Base-by-base conservation (phyloP, 2,113 vertebrate species). In the Eulacestoma nigropectus region DNA sequence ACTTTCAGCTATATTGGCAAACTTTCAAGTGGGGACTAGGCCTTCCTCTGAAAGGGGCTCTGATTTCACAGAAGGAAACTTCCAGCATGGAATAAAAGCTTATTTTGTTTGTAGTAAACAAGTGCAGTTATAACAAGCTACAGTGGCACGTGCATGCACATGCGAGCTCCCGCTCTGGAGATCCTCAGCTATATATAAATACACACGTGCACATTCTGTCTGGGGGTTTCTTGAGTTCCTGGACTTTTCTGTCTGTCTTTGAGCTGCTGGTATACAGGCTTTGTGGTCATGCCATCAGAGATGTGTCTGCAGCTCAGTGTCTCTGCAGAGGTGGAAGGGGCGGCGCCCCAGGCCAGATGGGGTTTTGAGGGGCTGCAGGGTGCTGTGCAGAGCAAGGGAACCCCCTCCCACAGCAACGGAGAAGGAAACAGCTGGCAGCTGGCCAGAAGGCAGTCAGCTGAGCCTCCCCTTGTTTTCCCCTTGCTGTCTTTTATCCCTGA, bases 81-180 rank as follows among this genome's bases (percentile, higher is more conserved):
- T 93, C 60, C 95, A 92, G 57, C 10, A 1, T 41, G 65, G 44
- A 90, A 93, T 94, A 89, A 93, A 95, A 91, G 73, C 80, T 93
- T 89, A 79, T 81, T 86, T 86, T 93, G 93, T 95, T 95, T 93
- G 83, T 94, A 84, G 95, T 94, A 95, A 97, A 86, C 76, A 94
- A 92, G 80, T 27, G 77, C n/a, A 41, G 82, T 74, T 85, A 59
- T 19, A 90, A 60, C 57, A n/a, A 85, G 84, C 50, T 32, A 2
- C 1, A 5, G 63, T 19, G 70, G 86, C 13, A 11, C 3, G 11
- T 21, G 47, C 32, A 77, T 41, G 86, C 60, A 7, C 23, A 39
- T 29, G 42, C 53, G 25, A 60, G 49, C 57, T 86, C 79, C 47
- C 0, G 1, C 87, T 68, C 88, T 46, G 76, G 73, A 49, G 73